Conservation (phyloP, 2,888 invertebrate species). For the Julus scanicus region DNA sequence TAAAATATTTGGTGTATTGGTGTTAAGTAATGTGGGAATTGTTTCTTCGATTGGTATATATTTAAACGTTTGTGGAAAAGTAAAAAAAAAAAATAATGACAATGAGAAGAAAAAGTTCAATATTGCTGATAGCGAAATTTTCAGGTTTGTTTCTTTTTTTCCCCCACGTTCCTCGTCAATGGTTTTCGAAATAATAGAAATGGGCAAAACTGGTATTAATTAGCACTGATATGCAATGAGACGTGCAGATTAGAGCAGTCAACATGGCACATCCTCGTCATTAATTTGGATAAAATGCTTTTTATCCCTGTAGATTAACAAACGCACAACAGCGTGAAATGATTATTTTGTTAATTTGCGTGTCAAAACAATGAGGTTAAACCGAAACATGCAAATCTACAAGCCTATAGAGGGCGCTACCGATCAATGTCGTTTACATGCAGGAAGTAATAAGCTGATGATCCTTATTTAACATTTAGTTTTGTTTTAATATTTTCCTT, state of each 20-base stretch:
- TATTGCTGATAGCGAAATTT: background rate
- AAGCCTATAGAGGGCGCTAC: constrained; percentile 5
- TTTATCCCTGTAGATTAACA: constrained; percentile 25
- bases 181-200: background rate
- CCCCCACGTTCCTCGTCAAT: background rate
- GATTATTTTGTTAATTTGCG: constrained; percentile 33
- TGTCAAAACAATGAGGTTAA: constrained; percentile 33
- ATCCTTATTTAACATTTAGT: no score
- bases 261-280: constrained; percentile 33
- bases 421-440: background rate
- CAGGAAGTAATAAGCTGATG: no score
- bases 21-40: no score
- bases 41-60: no score
- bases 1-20: no score
- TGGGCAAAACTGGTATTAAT: constrained; percentile 6
- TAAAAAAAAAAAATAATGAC: no score
- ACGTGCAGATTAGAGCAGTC: constrained; percentile 26
- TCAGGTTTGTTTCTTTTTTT: background rate
- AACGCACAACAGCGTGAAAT: constrained; percentile 19
- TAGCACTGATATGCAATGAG: constrained; percentile 33
- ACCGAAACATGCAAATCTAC: background rate
- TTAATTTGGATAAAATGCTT: constrained; percentile 24
- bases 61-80: no score
- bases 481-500: no score
- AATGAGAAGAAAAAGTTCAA: no score